Evolutionary conservation across 2,113 vertebrate species (phyloP).

Genomic region (Microcebus ravelobensis): DNA sequence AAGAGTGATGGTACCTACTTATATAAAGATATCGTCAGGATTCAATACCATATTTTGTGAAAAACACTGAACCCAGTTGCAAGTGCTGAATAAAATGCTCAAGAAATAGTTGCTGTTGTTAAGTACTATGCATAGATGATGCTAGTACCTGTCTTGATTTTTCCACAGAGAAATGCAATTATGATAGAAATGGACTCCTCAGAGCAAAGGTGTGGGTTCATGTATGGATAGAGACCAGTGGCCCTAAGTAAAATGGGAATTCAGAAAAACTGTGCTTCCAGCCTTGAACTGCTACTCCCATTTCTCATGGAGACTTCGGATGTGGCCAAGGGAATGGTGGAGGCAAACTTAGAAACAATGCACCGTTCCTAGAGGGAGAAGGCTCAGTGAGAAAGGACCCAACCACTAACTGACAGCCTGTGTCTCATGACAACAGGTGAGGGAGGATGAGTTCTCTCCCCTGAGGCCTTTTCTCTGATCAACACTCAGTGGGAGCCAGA

Average conservation of each 20-base stretch:
- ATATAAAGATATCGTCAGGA: not conserved
- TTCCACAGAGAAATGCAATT: slow-evolving; percentile 1
- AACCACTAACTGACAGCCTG: no score
- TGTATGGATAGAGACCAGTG: not conserved
- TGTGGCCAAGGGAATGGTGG: not conserved
- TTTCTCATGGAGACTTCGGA: not conserved
- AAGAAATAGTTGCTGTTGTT: not conserved
- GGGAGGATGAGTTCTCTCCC: not conserved
- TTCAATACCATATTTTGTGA: not conserved
- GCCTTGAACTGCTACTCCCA: not conserved
- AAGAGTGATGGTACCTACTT: not conserved
- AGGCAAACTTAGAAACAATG: not conserved
- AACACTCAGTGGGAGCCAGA: not conserved
- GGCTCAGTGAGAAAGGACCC: not conserved
- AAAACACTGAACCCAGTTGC: not conserved
- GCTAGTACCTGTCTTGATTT: not conserved
- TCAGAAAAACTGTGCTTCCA: not conserved
- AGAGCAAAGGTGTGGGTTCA: not conserved
- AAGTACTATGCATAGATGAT: not conserved
- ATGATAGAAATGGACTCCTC: not conserved
- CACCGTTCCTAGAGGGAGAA: not conserved
- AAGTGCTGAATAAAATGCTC: not conserved
- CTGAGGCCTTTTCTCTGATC: not conserved
- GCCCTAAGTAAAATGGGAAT: not conserved
- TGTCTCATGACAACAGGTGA: not conserved